Evolutionary conservation across 2,888 invertebrate species (phyloP).

Genomic region (Hypomecis punctinalis): DNA sequence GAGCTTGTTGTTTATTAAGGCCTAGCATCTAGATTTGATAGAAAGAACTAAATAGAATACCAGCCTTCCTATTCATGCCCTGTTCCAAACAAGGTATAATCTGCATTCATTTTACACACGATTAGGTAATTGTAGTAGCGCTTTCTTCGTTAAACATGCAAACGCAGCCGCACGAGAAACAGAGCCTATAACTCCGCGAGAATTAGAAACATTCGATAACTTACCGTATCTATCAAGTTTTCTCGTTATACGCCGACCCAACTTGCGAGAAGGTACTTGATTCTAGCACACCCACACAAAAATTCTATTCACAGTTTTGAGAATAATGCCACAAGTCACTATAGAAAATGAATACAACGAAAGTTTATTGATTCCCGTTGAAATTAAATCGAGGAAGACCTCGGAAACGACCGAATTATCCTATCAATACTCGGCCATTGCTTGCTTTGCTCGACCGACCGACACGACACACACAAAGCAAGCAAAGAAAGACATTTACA

Average conservation of each 20-base stretch:
- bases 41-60: no score
- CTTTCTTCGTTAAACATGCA: neutral
- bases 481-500: slow-evolving; percentile 9
- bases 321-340: slow-evolving; percentile 50
- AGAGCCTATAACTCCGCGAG: neutral
- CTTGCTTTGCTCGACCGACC: slow-evolving; percentile 17
- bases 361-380: slow-evolving; percentile 46
- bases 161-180: slow-evolving; percentile 1
- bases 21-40: no score
- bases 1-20: no score
- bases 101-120: neutral
- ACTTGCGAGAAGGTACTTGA: slow-evolving; percentile 48
- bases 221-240: slow-evolving; percentile 70
- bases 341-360: slow-evolving; percentile 39
- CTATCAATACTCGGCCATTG: slow-evolving; percentile 57
- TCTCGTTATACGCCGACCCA: slow-evolving; percentile 57
- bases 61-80: neutral
- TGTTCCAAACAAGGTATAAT: neutral
- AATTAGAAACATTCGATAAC: slow-evolving; percentile 48
- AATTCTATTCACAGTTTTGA: slow-evolving; percentile 52
- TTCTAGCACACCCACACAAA: slow-evolving; percentile 60
- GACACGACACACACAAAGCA: slow-evolving; percentile 39
- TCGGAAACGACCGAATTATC: slow-evolving; percentile 52
- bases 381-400: slow-evolving; percentile 48
- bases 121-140: neutral